Conservation (phyloP, 2,888 invertebrate genomes). For the Trissolcus brochymenae region DNA sequence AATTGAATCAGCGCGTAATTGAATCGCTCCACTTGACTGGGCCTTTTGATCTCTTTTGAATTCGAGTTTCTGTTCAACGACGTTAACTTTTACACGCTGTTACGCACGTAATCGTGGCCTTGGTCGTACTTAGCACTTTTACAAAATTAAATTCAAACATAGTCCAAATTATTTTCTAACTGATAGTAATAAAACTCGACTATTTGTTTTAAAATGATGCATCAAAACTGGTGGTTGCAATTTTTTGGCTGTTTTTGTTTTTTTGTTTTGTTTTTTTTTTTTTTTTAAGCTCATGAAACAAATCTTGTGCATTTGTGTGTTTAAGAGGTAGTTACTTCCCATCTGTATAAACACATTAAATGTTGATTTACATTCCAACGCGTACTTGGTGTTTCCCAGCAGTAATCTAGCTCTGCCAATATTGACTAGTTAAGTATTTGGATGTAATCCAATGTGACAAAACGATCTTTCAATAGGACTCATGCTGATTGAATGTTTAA, state of each 20-base stretch:
- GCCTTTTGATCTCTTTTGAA: conserved; percentile 72
- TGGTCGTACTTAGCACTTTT: conserved; percentile 43
- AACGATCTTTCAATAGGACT: no score
- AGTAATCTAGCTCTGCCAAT: conserved; percentile 10
- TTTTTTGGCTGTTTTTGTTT: no score
- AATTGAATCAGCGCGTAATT: conserved; percentile 73
- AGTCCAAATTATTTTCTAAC: conserved; percentile 10
- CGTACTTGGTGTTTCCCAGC: not conserved
- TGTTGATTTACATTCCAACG: conserved; percentile 6
- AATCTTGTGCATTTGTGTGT: no score
- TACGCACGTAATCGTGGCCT: conserved; percentile 45
- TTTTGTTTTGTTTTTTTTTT: no score
- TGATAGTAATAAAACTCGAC: not conserved
- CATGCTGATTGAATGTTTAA: conserved; percentile 4
- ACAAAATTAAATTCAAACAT: conserved; percentile 12
- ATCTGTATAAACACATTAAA: conserved; percentile 3
- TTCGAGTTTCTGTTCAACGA: conserved; percentile 64
- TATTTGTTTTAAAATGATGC: no score
- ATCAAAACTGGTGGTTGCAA: no score
- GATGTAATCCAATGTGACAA: conserved; percentile 7
- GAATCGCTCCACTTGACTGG: conserved; percentile 74
- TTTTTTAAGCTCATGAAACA: no score
- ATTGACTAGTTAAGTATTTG: conserved; percentile 25
- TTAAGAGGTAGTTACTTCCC: no score
- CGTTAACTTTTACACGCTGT: conserved; percentile 56